Evolutionary conservation across 1,140 invertebrate species (phyloP), one percentile per base, ranked within the genome.

Genomic region (Eumaeus atala): DNA sequence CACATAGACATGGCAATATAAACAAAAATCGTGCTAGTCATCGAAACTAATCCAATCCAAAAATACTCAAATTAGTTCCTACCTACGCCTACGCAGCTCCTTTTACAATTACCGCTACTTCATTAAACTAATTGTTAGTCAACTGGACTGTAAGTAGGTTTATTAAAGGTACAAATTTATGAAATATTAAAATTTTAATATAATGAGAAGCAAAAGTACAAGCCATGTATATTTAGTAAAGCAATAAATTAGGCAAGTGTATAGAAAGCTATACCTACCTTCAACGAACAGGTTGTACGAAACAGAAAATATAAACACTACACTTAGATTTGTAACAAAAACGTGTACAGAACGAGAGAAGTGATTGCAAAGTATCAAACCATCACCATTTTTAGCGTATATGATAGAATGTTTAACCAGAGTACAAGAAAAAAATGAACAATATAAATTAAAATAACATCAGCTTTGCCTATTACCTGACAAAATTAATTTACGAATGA

Each of bases 371-470:
- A 79, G 81, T 86, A 86, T 86, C 83, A 83, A 86, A 86, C 83
- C 83, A 76, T 83, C 83, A 86, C 83, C 83, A 72, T 76, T 72
- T 77, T 71, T 77, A 80, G 77, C 70, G 59, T 59, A 53, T 16
- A 14, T 55, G 52, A 59, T 51, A 55, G 12, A 58, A 28, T 28
- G 2, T 28, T 3, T 28, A 28, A 28, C 21, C 2, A 14, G 12
- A 53, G 18, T 18, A 44, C 42, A 40, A 38, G 17, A 38, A 21
- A 17, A 34, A 52, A 17, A 52, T 52, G 48, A 49, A 33, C 10
- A 12, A 42, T 42, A 40, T 12, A n/a, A 10, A 40, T 52, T 16
- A 40, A 28, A 52, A 34, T 52, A 52, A 28, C 8, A 33, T 44
- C 51, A 52, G 51, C 14, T 52, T 33, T 12, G 14, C 2, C 6